phyloP scores from a whole-genome alignment of 2,797 vertebrate species.

The Loriculus beryllinus region DNA sequence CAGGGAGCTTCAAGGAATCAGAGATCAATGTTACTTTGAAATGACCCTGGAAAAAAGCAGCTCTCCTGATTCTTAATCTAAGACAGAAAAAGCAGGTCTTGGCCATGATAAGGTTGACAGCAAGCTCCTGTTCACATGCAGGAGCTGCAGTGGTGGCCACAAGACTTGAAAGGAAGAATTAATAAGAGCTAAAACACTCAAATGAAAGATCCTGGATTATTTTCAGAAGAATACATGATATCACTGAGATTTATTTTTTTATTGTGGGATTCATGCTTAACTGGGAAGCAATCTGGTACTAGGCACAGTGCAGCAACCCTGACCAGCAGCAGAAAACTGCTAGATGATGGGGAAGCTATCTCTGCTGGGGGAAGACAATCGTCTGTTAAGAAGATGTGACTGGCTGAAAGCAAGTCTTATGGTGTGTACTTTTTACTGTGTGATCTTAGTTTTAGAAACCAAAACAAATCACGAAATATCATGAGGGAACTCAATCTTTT shows the following conservation, averaged over 20 bases:
- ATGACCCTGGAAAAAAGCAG: neutral
- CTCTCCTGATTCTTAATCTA: neutral
- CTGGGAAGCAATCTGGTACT: neutral
- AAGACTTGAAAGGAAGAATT: neutral
- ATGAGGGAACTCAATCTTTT: neutral
- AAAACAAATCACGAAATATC: neutral
- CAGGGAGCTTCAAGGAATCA: neutral
- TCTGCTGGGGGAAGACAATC: conserved; percentile 4
- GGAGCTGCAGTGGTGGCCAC: neutral
- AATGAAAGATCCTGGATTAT: neutral
- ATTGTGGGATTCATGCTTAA: neutral
- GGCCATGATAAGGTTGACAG: neutral
- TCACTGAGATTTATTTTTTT: neutral
- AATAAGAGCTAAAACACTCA: neutral
- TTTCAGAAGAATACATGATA: neutral
- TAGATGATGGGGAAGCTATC: conserved; percentile 16
- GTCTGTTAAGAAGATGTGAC: neutral
- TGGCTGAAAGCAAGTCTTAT: neutral
- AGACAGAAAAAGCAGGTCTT: neutral
- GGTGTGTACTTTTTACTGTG: neutral
- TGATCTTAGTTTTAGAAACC: neutral
- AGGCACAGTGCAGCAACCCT: neutral
- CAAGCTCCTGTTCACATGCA: neutral
- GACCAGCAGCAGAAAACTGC: neutral
- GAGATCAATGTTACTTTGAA: neutral